Evolutionary conservation across 2,888 invertebrate species (phyloP).

Genomic region (Nomada goodeniana): DNA sequence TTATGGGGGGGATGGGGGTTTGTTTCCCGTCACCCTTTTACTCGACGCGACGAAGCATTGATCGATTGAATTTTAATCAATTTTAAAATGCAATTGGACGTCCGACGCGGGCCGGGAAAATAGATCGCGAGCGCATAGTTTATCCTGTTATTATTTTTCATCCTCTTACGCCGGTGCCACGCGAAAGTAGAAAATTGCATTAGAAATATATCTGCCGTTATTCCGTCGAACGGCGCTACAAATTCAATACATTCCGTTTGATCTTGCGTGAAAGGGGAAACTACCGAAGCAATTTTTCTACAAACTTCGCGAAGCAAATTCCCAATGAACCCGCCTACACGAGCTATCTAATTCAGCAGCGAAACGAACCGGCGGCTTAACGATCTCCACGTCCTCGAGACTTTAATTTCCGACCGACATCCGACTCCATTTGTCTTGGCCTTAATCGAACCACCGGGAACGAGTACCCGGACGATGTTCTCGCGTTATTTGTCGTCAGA

Average conservation of each 20-base stretch:
- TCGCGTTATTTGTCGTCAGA: conserved; percentile 30
- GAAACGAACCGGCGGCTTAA: conserved; percentile 62
- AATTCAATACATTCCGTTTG: background rate
- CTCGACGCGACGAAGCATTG: conserved; percentile 46
- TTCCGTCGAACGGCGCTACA: too few relatives aligned
- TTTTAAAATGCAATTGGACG: conserved; percentile 78
- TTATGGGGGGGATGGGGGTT: background rate
- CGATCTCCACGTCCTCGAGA: conserved; percentile 68
- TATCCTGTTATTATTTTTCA: background rate
- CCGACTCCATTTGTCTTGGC: conserved; percentile 70
- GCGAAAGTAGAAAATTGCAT: background rate
- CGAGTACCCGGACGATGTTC: conserved; percentile 34
- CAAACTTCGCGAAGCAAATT: background rate
- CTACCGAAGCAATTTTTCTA: background rate
- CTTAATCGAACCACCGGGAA: conserved; percentile 64
- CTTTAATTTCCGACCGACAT: conserved; percentile 72
- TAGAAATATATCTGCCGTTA: background rate
- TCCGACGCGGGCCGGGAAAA: conserved; percentile 72
- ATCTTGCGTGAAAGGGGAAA: too few relatives aligned
- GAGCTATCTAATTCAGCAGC: conserved; percentile 22
- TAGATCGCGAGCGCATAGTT: conserved; percentile 34
- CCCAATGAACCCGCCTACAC: background rate
- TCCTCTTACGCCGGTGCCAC: too few relatives aligned
- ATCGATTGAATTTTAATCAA: conserved; percentile 78
- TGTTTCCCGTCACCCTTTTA: conserved; percentile 51